Percentiles rank a stretch among this genome's conserved stretches.
phyloP scores from a whole-genome alignment of 2,888 invertebrate genomes.

The Microctonus aethiopoides region DNA sequence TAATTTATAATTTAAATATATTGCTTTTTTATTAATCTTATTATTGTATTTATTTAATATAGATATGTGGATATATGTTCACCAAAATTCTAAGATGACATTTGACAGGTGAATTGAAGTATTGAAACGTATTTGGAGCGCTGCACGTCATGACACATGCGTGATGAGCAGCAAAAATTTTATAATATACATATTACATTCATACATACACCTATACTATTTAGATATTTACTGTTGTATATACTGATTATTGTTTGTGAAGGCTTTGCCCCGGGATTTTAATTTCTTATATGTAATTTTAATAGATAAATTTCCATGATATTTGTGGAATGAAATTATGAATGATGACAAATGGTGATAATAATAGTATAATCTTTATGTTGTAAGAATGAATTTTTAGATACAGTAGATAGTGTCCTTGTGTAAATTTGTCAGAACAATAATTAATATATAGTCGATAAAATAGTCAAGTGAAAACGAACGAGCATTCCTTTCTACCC shows the following conservation, averaged over 20 bases:
- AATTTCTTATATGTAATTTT: not conserved
- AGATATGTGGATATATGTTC: not conserved
- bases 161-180: not conserved
- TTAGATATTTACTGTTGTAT: not conserved
- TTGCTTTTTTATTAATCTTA: not conserved
- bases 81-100: not conserved
- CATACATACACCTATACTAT: not conserved
- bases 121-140: not conserved
- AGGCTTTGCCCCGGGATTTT: not conserved
- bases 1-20: not conserved
- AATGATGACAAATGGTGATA: not conserved
- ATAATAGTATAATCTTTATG: not conserved
- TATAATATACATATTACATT: not conserved
- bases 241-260: not conserved
- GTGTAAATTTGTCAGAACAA: not conserved
- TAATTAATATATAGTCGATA: not conserved
- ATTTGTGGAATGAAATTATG: too few species aligned
- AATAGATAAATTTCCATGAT: not conserved
- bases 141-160: constrained; percentile 1
- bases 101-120: not conserved
- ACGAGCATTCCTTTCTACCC: not conserved
- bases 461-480: not conserved
- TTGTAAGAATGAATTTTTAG: not conserved
- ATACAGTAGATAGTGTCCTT: not conserved
- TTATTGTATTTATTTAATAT: too few species aligned